Base-by-base conservation (phyloP, 2,888 invertebrate genomes). In the Melolontha melolontha region DNA sequence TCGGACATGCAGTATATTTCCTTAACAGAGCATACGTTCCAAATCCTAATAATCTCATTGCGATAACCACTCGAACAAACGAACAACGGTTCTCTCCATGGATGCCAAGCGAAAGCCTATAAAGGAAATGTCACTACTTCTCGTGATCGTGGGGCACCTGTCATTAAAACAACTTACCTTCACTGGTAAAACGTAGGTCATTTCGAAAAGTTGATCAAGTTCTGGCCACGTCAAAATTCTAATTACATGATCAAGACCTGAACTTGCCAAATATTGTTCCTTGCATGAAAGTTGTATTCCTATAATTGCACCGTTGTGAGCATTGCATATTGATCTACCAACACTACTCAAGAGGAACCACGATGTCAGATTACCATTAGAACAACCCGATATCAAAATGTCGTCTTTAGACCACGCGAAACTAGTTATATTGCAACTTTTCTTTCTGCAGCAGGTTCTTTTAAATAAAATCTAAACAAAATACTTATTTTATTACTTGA, bases 101-200 rank as follows among this genome's bases (percentile, higher is more conserved):
- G 85, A 77, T 85, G 85, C 84, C 84, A 85, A 57, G 83, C 83
- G 16, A 84, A 79, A 27, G 78, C 73, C 76, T 75, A 49, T 41
- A 69, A 44, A 65, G 51, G 49, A 34, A n/a, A 34, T 6, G 34
- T 27, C 29, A n/a, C n/a, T n/a, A 51, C 6, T 11, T n/a, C 12
- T 34, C 34, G 29, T 14, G 6, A 10, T 34, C 34, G 29, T 14
- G 6, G 11, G 12, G 2, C 2, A 7, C 4, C 10, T 52, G n/a
- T 5, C 5, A 12, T n/a, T 17, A 22, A 50, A 6, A 39, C 4
- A 29, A 59, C 10, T 47, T 52, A 68, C 68, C 16, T 68, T 68
- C 6, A 52, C 40, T 2, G 63, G 63, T 16, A 29, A 14, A 29
- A 12, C 40, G 39, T 22, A 17, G 14, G 14, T n/a, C 17, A 63